Percentiles rank a stretch among this genome's conserved stretches.
Evolutionary conservation across 2,113 vertebrate genomes (phyloP).

Genomic region (Petroica traversi): DNA sequence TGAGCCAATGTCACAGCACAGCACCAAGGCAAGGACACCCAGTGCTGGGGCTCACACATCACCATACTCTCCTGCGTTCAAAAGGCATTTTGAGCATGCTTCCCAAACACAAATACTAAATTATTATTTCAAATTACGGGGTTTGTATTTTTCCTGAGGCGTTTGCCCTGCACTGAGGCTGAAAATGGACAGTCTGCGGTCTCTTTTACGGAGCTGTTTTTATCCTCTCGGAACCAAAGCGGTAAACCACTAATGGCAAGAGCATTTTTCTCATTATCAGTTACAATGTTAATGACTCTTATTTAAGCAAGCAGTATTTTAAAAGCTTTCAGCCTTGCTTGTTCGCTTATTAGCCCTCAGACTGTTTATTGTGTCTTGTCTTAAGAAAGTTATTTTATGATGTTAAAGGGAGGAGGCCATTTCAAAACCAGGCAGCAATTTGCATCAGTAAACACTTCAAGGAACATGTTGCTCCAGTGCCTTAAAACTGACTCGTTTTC

Average conservation of each 20-base stretch:
- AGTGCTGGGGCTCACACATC: fast-evolving
- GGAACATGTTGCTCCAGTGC: not conserved
- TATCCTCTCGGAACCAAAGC: constrained; percentile 30
- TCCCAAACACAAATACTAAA: not conserved
- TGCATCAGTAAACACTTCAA: constrained; percentile 12
- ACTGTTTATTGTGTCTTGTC: constrained; percentile 24
- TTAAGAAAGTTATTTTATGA: not conserved
- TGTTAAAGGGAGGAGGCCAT: not conserved
- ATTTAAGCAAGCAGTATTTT: constrained; percentile 39
- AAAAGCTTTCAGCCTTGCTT: constrained; percentile 5
- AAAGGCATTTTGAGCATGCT: not conserved
- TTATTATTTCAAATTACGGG: constrained; percentile 26
- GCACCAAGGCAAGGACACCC: not conserved
- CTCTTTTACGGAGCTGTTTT: constrained; percentile 52
- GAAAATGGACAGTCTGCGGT: constrained; percentile 45
- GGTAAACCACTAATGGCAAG: constrained; percentile 58
- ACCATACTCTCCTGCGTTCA: fast-evolving
- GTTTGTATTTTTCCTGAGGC: constrained; percentile 19
- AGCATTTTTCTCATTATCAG: constrained; percentile 65
- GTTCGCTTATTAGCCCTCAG: constrained; percentile 26
- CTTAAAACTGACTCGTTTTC: constrained; percentile 17
- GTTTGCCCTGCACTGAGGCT: not conserved
- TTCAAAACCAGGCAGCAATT: not conserved
- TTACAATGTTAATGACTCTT: constrained; percentile 43
- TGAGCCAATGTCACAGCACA: fast-evolving